Conservation (phyloP, 2,113 vertebrate genomes). For the Tetrax tetrax region DNA sequence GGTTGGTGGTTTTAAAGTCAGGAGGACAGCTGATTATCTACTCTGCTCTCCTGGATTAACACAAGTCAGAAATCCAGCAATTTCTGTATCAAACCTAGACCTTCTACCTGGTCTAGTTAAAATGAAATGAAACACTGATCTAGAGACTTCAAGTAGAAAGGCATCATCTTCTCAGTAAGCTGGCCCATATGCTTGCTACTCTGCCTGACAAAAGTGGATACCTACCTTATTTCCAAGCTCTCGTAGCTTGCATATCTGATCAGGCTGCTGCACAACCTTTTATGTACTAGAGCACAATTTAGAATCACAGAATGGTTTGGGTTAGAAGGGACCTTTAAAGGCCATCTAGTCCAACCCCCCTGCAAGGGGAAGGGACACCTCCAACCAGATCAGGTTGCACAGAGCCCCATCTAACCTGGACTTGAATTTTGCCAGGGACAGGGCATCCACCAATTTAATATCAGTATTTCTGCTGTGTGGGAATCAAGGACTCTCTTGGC, state of each 20-base stretch:
- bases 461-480: not conserved
- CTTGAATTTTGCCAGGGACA: too few species aligned
- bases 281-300: not conserved
- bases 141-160: not conserved
- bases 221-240: not conserved
- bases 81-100: not conserved
- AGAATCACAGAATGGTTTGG: too few species aligned
- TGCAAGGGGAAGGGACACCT: too few species aligned
- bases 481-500: not conserved
- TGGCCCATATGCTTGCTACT: not conserved
- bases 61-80: not conserved
- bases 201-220: not conserved
- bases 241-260: accelerated
- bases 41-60: not conserved
- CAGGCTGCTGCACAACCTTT: not conserved
- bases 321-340: too few species aligned
- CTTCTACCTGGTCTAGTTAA: not conserved
- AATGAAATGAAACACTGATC: not conserved
- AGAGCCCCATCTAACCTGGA: too few species aligned
- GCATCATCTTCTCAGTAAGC: not conserved
- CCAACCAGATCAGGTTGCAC: too few species aligned
- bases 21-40: not conserved
- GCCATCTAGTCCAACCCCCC: too few species aligned
- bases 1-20: not conserved
- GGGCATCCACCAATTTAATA: not conserved